phyloP scores from a whole-genome alignment of 2,888 invertebrate genomes.

The Unio pictorum region DNA sequence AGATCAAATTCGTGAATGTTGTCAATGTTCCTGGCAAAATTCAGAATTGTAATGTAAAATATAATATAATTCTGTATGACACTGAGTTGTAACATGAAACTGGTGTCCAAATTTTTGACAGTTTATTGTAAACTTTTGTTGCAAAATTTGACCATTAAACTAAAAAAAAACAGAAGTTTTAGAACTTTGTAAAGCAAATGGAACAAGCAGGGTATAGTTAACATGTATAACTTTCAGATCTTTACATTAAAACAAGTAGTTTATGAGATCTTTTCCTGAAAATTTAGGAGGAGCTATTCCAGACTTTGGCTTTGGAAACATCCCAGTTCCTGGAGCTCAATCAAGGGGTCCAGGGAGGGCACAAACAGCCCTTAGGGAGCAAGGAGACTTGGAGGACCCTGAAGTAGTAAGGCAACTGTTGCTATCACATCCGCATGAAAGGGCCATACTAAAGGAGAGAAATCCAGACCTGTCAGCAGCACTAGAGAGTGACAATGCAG shows the following conservation, averaged over 20 bases:
- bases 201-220: too few relatives aligned
- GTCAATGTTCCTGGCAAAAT: too few relatives aligned
- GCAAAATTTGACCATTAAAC: too few relatives aligned
- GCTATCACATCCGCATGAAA: slow-evolving; percentile 87
- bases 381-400: slow-evolving; percentile 55
- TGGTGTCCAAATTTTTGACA: too few relatives aligned
- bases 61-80: too few relatives aligned
- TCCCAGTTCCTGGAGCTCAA: slow-evolving; percentile 79
- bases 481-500: slow-evolving; percentile 85
- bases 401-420: slow-evolving; percentile 62
- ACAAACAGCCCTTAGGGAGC: slow-evolving; percentile 11
- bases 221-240: too few relatives aligned
- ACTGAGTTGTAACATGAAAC: too few relatives aligned
- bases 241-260: slow-evolving; percentile 4
- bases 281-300: slow-evolving; percentile 30
- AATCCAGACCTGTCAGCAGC: slow-evolving; percentile 95
- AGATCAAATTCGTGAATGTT: too few relatives aligned
- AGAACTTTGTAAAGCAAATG: too few relatives aligned
- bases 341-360: slow-evolving; percentile 7
- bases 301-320: slow-evolving; percentile 87
- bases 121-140: too few relatives aligned
- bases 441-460: slow-evolving; percentile 91
- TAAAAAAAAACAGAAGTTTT: too few relatives aligned
- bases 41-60: too few relatives aligned
- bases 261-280: background rate